phyloP scores from a whole-genome alignment of 2,888 invertebrate genomes.

The Drosophila neonasuta region DNA sequence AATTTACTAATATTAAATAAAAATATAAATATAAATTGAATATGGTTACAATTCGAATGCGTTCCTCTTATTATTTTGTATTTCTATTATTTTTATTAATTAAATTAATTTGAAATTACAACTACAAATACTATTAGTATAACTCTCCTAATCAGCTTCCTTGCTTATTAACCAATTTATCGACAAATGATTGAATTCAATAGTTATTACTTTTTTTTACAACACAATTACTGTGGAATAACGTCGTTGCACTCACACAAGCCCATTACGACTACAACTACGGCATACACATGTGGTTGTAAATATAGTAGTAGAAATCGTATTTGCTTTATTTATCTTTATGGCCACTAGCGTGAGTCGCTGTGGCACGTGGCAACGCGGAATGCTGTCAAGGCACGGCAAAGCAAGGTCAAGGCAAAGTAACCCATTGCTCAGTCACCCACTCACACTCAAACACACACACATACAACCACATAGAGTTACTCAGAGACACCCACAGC shows the following conservation, averaged over 20 bases:
- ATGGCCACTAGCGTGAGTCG: constrained; percentile 31
- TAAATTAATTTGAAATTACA: no score
- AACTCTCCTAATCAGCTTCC: not conserved
- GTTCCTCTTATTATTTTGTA: no score
- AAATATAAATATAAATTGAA: no score
- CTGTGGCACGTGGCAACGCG: constrained; percentile 59
- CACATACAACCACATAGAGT: not conserved
- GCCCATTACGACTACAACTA: constrained; percentile 22
- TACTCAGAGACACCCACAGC: constrained; percentile 43
- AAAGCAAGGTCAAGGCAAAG: constrained; percentile 56
- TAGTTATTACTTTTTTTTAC: constrained; percentile 18
- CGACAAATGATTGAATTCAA: constrained; percentile 24
- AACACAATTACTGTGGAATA: constrained; percentile 30
- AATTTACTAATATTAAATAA: no score
- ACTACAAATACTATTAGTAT: not conserved
- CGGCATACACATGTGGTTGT: not conserved
- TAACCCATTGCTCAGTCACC: constrained; percentile 58
- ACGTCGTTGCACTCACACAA: constrained; percentile 11
- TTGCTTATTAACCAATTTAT: constrained; percentile 24
- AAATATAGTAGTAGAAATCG: constrained; percentile 22
- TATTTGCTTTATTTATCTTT: constrained; percentile 42
- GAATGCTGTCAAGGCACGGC: constrained; percentile 45
- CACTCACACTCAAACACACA: constrained; percentile 29
- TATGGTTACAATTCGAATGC: no score
- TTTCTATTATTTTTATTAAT: no score